Percentiles rank a stretch among this genome's conserved stretches.
phyloP scores from a whole-genome alignment of 2,888 invertebrate species.

The Agrochola circellaris region DNA sequence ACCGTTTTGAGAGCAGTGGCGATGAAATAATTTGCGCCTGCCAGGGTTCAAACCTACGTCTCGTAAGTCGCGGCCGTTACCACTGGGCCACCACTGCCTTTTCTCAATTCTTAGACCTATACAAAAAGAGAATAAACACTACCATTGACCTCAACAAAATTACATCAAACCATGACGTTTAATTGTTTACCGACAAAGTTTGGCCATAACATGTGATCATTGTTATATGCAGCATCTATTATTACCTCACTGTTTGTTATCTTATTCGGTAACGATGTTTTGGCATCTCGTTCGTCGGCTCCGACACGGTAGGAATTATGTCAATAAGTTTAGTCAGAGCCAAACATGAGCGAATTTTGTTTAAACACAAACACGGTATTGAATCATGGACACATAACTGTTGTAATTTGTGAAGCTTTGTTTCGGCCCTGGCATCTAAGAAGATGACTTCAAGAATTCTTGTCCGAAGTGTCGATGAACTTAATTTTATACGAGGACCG shows the following conservation, averaged over 20 bases:
- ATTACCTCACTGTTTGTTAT: slow-evolving; percentile 77
- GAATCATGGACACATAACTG: slow-evolving; percentile 47
- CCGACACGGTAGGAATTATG: slow-evolving; percentile 76
- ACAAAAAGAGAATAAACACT: background rate
- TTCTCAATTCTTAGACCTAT: no score
- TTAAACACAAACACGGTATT: slow-evolving; percentile 60
- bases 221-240: slow-evolving; percentile 67
- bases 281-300: slow-evolving; percentile 75
- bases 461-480: background rate
- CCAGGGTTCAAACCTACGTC: no score
- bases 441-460: background rate
- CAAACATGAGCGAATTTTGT: slow-evolving; percentile 62
- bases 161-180: slow-evolving; percentile 58
- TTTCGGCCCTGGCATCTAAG: slow-evolving; percentile 8
- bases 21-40: no score
- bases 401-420: slow-evolving; percentile 26
- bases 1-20: no score
- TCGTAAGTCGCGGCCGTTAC: no score
- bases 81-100: no score
- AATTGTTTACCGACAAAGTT: slow-evolving; percentile 60
- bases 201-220: slow-evolving; percentile 68
- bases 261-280: slow-evolving; percentile 78
- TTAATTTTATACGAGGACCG: background rate
- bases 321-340: slow-evolving; percentile 77
- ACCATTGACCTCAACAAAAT: slow-evolving; percentile 58